Conservation (phyloP, 2,797 vertebrate species). For the Stomatorhinus walkeri region DNA sequence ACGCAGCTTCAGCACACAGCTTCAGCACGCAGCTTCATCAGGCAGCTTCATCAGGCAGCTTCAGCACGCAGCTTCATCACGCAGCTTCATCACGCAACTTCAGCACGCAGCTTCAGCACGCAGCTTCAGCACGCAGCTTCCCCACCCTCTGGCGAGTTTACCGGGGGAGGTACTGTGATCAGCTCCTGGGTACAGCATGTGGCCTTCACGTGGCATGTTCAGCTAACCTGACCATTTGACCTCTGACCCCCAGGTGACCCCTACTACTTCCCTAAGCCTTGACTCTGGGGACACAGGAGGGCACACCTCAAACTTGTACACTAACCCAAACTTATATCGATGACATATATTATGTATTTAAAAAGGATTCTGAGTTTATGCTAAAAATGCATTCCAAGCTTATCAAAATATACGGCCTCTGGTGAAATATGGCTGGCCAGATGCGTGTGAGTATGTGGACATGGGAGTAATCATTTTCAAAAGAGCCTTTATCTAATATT, state of each 20-base stretch:
- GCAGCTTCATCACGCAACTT: neutral
- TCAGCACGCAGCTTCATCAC: neutral
- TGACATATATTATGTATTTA: neutral
- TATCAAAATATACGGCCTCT: neutral
- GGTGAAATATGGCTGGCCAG: neutral
- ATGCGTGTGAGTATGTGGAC: neutral
- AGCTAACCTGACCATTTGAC: slow-evolving; percentile 38
- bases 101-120: neutral
- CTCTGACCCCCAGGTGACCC: slow-evolving; percentile 37
- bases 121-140: neutral
- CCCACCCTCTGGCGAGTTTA: neutral
- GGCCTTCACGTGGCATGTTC: neutral
- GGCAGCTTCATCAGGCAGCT: neutral
- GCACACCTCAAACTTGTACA: neutral
- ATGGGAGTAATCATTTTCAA: neutral
- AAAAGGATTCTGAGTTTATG: neutral
- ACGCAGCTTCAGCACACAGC: too few species aligned
- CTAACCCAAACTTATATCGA: neutral
- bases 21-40: neutral
- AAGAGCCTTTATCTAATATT: neutral
- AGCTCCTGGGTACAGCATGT: neutral
- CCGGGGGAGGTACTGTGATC: neutral
- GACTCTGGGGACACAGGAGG: neutral
- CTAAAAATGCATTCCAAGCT: neutral
- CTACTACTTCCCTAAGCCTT: neutral